phyloP scores from a whole-genome alignment of 2,113 vertebrate species.

The Grantiella picta region DNA sequence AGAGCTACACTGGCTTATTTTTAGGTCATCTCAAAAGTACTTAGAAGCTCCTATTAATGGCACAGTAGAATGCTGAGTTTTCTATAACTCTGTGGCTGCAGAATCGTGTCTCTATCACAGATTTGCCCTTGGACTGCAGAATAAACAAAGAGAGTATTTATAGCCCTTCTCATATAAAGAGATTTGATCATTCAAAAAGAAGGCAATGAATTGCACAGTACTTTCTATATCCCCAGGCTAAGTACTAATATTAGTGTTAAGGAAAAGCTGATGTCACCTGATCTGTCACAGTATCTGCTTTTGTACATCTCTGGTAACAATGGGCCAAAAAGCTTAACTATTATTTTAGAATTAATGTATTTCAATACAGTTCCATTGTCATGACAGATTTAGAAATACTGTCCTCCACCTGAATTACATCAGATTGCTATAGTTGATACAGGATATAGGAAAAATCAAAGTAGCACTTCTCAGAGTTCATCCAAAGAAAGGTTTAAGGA shows the following conservation, averaged over 20 bases:
- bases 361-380: not conserved
- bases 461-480: not conserved
- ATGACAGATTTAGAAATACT: conserved; percentile 25
- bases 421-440: not conserved
- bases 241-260: conserved; percentile 7
- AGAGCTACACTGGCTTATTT: conserved; percentile 21
- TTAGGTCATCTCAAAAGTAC: conserved; percentile 37
- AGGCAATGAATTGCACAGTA: not conserved
- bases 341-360: conserved; percentile 28
- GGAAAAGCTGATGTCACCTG: conserved; percentile 45
- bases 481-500: not conserved
- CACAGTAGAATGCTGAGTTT: not conserved
- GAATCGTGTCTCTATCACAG: conserved; percentile 25
- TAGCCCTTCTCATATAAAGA: conserved; percentile 6
- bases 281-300: not conserved
- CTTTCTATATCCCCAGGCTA: not conserved
- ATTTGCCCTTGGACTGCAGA: conserved; percentile 35
- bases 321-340: not conserved
- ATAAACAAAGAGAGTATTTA: conserved; percentile 54
- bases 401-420: conserved; percentile 27
- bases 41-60: conserved; percentile 14
- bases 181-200: conserved; percentile 33
- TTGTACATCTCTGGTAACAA: not conserved
- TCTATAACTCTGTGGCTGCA: not conserved
- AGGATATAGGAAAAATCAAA: conserved; percentile 28